phyloP scores from a whole-genome alignment of 2,113 vertebrate genomes.

The Scolopax mira region DNA sequence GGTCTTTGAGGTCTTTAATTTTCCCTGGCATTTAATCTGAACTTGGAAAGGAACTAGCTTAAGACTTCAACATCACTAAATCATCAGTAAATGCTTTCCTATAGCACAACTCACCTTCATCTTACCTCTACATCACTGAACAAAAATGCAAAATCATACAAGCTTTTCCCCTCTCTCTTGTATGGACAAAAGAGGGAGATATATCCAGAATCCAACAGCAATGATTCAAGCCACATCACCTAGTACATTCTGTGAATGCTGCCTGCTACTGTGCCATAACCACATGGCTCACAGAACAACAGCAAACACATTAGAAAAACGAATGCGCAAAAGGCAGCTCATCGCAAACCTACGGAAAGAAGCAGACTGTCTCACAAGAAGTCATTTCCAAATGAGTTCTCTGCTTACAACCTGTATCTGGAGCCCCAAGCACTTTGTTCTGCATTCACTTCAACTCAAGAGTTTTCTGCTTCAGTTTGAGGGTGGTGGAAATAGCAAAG shows the following conservation, averaged over 20 bases:
- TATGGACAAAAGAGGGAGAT: fast-evolving
- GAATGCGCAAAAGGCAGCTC: neutral
- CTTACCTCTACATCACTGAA: neutral
- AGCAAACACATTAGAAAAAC: neutral
- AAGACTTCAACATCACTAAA: neutral
- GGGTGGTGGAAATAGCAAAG: neutral
- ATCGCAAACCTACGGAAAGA: neutral
- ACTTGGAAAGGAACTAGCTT: constrained; percentile 1
- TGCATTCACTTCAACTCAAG: neutral
- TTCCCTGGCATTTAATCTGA: constrained; percentile 17
- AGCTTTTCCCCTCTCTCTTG: fast-evolving
- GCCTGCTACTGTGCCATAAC: neutral
- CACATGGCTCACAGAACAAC: neutral
- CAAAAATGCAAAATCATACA: neutral
- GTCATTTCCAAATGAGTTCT: neutral
- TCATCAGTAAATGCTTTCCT: neutral
- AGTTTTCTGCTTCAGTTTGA: neutral
- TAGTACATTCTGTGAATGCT: fast-evolving
- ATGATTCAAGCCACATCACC: neutral
- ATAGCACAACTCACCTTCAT: neutral
- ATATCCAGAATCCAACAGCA: neutral
- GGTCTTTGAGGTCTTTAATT: constrained; percentile 25
- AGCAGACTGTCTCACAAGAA: neutral
- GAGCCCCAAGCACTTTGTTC: neutral
- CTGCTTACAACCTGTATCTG: neutral